These are phyloP conservation scores for Hormaphis cornu DNA, from an alignment of 1,140 invertebrate species.

Conservation along the genomic window DNA sequence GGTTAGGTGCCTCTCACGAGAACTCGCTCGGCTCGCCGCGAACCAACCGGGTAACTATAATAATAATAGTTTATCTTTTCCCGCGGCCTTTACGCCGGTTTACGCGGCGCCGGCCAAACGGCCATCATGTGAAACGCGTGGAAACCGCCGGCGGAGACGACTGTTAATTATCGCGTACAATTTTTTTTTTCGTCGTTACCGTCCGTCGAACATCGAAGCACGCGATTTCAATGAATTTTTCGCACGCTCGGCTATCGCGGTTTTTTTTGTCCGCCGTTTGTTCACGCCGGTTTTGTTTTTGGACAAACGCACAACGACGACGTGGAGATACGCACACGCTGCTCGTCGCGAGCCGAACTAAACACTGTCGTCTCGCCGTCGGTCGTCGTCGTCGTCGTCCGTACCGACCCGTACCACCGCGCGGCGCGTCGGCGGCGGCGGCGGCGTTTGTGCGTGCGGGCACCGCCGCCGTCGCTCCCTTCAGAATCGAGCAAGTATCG, in stretches of 20 bases:
- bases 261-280: too few relatives aligned
- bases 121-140: neutral
- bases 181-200: too few relatives aligned
- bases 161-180: too few relatives aligned
- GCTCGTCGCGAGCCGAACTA: neutral
- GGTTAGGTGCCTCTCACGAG: too few relatives aligned
- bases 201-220: too few relatives aligned
- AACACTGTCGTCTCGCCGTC: neutral
- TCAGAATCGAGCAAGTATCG: conserved; percentile 29
- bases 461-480: conserved; percentile 24
- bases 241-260: too few relatives aligned
- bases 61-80: too few relatives aligned
- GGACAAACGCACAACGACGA: neutral
- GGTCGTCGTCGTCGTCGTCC: neutral
- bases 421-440: neutral
- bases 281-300: too few relatives aligned
- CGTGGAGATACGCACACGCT: neutral
- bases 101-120: neutral
- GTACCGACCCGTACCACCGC: neutral
- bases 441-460: neutral
- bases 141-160: neutral
- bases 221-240: too few relatives aligned
- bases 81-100: conserved; percentile 1
- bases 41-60: too few relatives aligned
- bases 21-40: neutral